Evolutionary conservation across 1,140 invertebrate genomes (phyloP), one percentile per base, ranked within the genome.

Genomic region (Brevipalpus yothersi): DNA sequence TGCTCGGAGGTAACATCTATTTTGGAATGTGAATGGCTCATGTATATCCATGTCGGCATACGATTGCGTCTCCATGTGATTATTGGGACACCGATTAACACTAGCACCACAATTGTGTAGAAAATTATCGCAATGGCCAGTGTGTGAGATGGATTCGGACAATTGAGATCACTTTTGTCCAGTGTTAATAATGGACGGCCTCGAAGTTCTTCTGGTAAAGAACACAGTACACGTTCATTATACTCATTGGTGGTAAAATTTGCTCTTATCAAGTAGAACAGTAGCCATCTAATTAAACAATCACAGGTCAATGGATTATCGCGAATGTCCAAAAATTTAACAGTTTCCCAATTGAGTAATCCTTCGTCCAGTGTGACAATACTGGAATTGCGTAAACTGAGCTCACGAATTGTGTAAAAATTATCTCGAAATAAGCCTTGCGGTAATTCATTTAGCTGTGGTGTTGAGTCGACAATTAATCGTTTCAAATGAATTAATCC

Each of bases 281-380:
- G 86, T 4, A 90, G 72, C 85, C 85, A 90, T 49, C 82, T 74
- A 56, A 88, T 69, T 17, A 84, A 86, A 66, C 86, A 90, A 71
- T 89, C 89, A 70, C 86, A 91, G 58, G 80, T 75, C 53, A 89
- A 75, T 1, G 84, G 85, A 73, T 89, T 88, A 15, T 83, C 83
- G 39, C 80, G 80, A 23, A 89, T 73, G 63, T 71, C 69, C 21
- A 72, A 60, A 39, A 58, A 62, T 51, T 67, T 61, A 49, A 71
- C 49, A 23, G 58, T 53, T 41, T 62, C 49, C 64, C 61, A 64
- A 8, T 58, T 59, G 3, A 66, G 47, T 13, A 62, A 55, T 19
- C 19, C 39, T 17, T 56, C 53, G 11, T 56, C 58, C 15, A 66
- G 53, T n/a, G 58, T 58, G 31, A 56, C 56, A 21, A 67, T 57